phyloP scores from a whole-genome alignment of 2,113 vertebrate species.

The Anoplopoma fimbria region DNA sequence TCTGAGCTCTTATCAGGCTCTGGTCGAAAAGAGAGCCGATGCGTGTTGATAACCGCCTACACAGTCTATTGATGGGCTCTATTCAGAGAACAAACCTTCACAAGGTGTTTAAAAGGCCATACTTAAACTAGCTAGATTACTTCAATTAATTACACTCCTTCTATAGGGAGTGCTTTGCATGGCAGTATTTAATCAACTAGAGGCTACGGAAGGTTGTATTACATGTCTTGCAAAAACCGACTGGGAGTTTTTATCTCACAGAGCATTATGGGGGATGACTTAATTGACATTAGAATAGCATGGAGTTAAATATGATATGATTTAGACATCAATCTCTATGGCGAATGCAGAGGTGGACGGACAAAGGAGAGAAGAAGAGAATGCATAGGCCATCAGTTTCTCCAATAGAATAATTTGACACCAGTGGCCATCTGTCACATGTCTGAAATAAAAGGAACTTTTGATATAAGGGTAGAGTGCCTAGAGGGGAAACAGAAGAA shows the following conservation, averaged over 20 bases:
- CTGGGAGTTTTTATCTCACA: neutral
- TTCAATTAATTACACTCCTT: slow-evolving; percentile 52
- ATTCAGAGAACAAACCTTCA: slow-evolving; percentile 32
- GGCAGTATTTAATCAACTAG: slow-evolving; percentile 31
- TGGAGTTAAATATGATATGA: slow-evolving; percentile 4
- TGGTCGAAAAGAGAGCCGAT: slow-evolving; percentile 25
- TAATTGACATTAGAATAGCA: neutral
- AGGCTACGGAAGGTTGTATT: slow-evolving; percentile 4
- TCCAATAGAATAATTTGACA: slow-evolving; percentile 19
- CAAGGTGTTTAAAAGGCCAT: slow-evolving; percentile 40
- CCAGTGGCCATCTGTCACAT: slow-evolving; percentile 37
- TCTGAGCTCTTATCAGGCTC: slow-evolving; percentile 19
- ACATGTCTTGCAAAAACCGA: slow-evolving; percentile 4
- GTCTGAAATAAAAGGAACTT: slow-evolving; percentile 5
- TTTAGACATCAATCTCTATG: neutral
- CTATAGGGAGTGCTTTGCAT: neutral
- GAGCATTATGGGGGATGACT: neutral
- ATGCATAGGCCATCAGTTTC: neutral
- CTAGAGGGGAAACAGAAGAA: neutral
- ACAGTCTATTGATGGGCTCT: slow-evolving; percentile 23
- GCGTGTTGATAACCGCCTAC: slow-evolving; percentile 42
- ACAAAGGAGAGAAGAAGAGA: neutral
- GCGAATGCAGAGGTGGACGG: neutral
- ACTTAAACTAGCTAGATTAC: slow-evolving; percentile 40
- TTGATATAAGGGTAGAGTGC: neutral